A percentile compares a stretch with the other conserved stretches of the same genome.
phyloP scores from a whole-genome alignment of 2,113 vertebrate species.

The Athene noctua region DNA sequence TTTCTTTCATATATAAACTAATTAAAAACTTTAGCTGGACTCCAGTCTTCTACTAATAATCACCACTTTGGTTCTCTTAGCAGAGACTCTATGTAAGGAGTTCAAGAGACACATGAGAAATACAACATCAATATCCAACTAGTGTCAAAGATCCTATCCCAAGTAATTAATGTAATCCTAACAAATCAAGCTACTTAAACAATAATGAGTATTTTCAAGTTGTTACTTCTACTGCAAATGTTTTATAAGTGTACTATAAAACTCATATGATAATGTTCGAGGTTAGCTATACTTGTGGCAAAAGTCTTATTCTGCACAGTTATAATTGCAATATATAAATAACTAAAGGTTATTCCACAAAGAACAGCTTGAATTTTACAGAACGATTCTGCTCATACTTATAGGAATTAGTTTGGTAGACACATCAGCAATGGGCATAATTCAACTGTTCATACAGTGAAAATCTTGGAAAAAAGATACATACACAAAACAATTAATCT shows the following conservation, averaged over 20 bases:
- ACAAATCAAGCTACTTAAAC: constrained; percentile 77
- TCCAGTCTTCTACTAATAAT: constrained; percentile 57
- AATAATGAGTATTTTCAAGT: constrained; percentile 63
- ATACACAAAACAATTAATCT: constrained; percentile 78
- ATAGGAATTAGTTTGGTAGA: constrained; percentile 73
- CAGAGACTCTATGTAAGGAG: constrained; percentile 30
- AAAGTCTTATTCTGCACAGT: constrained; percentile 79
- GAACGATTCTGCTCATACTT: constrained; percentile 75
- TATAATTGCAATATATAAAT: constrained; percentile 77
- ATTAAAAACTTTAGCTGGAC: constrained; percentile 64
- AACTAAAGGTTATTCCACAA: constrained; percentile 75
- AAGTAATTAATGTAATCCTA: constrained; percentile 63
- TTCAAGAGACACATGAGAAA: constrained; percentile 46
- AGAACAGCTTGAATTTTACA: constrained; percentile 76
- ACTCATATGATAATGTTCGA: constrained; percentile 44
- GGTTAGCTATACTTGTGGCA: constrained; percentile 73
- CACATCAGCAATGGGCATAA: constrained; percentile 75
- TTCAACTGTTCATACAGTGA: constrained; percentile 77
- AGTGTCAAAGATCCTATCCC: constrained; percentile 39
- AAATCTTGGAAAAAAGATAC: constrained; percentile 76
- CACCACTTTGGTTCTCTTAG: constrained; percentile 60
- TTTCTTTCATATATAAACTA: constrained; percentile 33
- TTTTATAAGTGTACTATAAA: constrained; percentile 32
- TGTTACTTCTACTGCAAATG: constrained; percentile 45
- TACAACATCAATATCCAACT: constrained; percentile 41